Conservation (phyloP, 1,140 invertebrate species). For the Drosophila ercepeae region DNA sequence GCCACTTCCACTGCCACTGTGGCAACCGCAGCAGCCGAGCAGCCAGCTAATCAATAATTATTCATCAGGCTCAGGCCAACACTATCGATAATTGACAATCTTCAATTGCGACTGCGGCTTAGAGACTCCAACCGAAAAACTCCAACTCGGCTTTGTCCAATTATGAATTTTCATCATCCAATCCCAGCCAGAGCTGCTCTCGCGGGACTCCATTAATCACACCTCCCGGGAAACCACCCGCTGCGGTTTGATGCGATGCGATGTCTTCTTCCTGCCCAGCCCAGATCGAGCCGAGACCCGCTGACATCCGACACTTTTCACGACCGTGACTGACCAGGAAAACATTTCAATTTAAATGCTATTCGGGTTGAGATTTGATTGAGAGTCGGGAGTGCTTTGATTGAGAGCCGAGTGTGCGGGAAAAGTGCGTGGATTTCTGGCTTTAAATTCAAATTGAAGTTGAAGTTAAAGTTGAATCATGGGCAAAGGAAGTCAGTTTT, state of each 20-base stretch:
- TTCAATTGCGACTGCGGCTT: constrained; percentile 20
- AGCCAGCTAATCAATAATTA: constrained; percentile 75
- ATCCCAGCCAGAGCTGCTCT: neutral
- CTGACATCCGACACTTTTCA: constrained; percentile 39
- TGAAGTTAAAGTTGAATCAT: constrained; percentile 25
- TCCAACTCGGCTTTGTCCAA: constrained; percentile 21
- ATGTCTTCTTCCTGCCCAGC: constrained; percentile 28
- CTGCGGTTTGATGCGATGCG: constrained; percentile 37
- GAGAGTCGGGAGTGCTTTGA: neutral
- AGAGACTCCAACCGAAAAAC: constrained; percentile 3
- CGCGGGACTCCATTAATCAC: constrained; percentile 34
- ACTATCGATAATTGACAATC: constrained; percentile 82
- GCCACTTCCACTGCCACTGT: constrained; percentile 16
- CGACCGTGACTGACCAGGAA: constrained; percentile 37
- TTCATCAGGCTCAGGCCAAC: constrained; percentile 65
- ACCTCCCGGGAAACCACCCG: constrained; percentile 29
- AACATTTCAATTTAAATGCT: constrained; percentile 43
- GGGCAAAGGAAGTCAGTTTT: constrained; percentile 25
- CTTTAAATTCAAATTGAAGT: constrained; percentile 24
- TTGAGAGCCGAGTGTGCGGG: too few relatives aligned
- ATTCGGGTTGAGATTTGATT: constrained; percentile 38
- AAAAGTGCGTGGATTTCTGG: constrained; percentile 25
- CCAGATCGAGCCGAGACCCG: constrained; percentile 2
- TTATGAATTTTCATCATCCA: constrained; percentile 46
- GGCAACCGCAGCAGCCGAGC: constrained; percentile 28